Percentiles rank a stretch among this genome's conserved stretches.
Conservation (phyloP, 2,888 invertebrate genomes). For the Spilosoma lubricipeda region DNA sequence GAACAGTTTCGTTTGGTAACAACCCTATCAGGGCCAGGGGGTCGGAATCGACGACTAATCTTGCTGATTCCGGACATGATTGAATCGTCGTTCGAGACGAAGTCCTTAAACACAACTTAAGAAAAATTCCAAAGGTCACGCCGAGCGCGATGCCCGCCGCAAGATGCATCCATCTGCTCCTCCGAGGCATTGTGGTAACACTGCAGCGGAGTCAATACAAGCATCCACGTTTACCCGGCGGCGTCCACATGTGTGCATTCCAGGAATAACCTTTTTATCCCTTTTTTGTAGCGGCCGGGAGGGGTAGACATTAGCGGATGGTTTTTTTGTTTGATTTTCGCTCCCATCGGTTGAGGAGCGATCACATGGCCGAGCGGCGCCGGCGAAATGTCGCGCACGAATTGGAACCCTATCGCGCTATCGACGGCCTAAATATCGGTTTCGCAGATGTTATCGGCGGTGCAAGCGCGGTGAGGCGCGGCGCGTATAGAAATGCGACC, state of each 20-base stretch:
- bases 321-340: constrained; percentile 75
- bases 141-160: constrained; percentile 86
- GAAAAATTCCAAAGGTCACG: constrained; percentile 85
- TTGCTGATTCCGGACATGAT: constrained; percentile 70
- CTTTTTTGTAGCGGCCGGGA: constrained; percentile 77
- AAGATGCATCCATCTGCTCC: constrained; percentile 83
- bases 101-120: constrained; percentile 79
- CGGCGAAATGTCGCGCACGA: constrained; percentile 66
- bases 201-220: constrained; percentile 67
- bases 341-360: constrained; percentile 73
- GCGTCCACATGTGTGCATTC: constrained; percentile 83
- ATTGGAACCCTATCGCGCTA: constrained; percentile 76
- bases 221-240: constrained; percentile 75
- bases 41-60: constrained; percentile 65
- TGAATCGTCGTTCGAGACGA: constrained; percentile 73
- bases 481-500: constrained; percentile 74
- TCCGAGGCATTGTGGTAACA: constrained; percentile 78
- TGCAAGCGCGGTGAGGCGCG: constrained; percentile 68
- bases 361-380: constrained; percentile 77
- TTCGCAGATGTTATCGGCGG: constrained; percentile 80
- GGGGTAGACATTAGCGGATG: constrained; percentile 79
- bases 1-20: constrained; percentile 73
- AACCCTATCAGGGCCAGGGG: constrained; percentile 75
- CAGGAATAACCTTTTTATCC: constrained; percentile 82
- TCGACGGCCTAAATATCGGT: constrained; percentile 79